phyloP scores from a whole-genome alignment of 2,113 vertebrate genomes.

The Gobiocypris rarus region DNA sequence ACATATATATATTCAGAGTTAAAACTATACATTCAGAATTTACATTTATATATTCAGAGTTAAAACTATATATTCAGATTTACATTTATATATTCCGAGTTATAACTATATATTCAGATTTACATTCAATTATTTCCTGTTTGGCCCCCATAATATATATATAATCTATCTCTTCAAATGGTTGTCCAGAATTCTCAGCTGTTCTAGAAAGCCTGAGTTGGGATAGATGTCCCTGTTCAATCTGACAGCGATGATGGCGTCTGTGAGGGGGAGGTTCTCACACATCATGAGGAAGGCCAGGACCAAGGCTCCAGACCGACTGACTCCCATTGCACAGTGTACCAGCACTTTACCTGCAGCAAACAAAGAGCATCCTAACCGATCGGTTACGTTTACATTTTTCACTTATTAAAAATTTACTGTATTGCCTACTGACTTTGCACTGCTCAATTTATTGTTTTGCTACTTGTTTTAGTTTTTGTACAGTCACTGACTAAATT shows the following conservation, averaged over 20 bases:
- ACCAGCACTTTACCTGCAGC: conserved; percentile 82
- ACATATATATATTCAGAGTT: too few species aligned
- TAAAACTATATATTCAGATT: too few species aligned
- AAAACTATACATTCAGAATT: too few species aligned
- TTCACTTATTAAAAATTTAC: neutral
- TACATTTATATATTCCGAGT: too few species aligned
- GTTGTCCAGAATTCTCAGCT: conserved; percentile 59
- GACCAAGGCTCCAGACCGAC: conserved; percentile 81
- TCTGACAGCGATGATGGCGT: conserved; percentile 79
- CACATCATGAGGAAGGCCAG: conserved; percentile 84
- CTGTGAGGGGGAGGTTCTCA: conserved; percentile 76
- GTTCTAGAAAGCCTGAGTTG: conserved; percentile 82
- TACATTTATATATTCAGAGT: too few species aligned
- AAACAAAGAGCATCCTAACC: conserved; percentile 22
- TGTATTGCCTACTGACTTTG: neutral
- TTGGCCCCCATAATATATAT: too few species aligned
- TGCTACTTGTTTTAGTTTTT: neutral
- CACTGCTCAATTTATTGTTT: neutral
- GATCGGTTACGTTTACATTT: neutral
- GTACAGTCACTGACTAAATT: neutral
- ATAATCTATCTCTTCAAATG: neutral
- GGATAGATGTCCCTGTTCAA: conserved; percentile 80
- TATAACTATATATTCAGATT: too few species aligned
- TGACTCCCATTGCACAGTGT: conserved; percentile 86
- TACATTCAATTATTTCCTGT: too few species aligned